Base-by-base conservation (phyloP, 2,113 vertebrate genomes). In the Ceyx cyanopectus region DNA sequence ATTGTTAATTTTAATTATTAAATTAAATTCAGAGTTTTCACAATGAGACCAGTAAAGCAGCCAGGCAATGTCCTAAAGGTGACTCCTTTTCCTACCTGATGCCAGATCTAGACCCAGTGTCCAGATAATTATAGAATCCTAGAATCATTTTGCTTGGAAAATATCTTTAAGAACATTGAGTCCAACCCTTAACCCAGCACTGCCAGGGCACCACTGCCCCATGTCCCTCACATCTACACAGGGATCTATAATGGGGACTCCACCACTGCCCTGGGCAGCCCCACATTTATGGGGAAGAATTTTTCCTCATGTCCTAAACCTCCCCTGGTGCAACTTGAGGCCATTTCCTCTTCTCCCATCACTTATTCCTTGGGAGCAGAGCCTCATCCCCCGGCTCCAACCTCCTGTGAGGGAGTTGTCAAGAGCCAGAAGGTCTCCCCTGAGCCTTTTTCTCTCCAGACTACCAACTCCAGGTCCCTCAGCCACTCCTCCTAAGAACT, bases 81-180 rank as follows among this genome's bases (percentile, higher is more conserved):
- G 51, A 4, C 11, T 50, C 41, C 45, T 53, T 48, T 54, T 24
- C 0, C 4, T 17, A 3, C 2, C 37, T 34, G 20, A 9, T 4
- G 7, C 5, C 70, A 67, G 66, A 27, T 10, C 8, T 9, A n/a
- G 37, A 62, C 29, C n/a, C 14, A 4, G 7, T 1, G 1, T 10
- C 5, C 48, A 43, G 57, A 8, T 4, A 9, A 63, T 29, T 27
- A 63, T 20, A 30, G 62, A 40, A 40, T 27, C 7, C 40, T 12
- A 40, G 60, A 29, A 30, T 21, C 8, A 8, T 63, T 62, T 19
- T 20, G 62, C 12, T 43, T 43, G 40, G 11, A 43, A 63, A 20
- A 29, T 27, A 63, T 40, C 3, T 63, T 41, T 63, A 13, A 63
- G 37, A 41, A 29, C 20, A 32, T 40, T 24, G 26, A 27, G 60